These are phyloP conservation scores for Agrypnia vestita DNA, from an alignment of 1,140 invertebrate species.

Conservation along the genomic window DNA sequence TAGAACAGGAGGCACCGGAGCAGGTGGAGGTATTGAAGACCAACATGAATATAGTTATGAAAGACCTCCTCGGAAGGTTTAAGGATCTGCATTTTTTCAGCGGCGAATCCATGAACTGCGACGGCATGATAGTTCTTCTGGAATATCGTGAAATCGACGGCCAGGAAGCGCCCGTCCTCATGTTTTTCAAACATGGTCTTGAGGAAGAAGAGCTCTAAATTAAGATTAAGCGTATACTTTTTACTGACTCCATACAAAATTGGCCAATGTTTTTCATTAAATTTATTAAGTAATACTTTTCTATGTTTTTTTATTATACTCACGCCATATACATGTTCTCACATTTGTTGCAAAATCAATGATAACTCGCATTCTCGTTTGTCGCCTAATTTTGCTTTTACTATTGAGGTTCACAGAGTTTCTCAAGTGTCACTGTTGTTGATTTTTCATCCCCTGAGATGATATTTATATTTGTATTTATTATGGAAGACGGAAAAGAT, in stretches of 20 bases:
- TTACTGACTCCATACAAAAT: constrained; percentile 24
- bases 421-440: not conserved
- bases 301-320: constrained; percentile 46
- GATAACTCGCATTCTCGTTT: constrained; percentile 15
- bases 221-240: constrained; percentile 28
- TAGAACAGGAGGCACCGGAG: constrained; percentile 85
- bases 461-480: constrained; percentile 53
- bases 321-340: not conserved
- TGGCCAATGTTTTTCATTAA: constrained; percentile 37
- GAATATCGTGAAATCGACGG: constrained; percentile 94
- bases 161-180: constrained; percentile 86
- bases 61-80: constrained; percentile 92
- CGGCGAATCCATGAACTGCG: constrained; percentile 95
- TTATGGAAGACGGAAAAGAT: constrained; percentile 56
- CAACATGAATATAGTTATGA: constrained; percentile 96
- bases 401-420: constrained; percentile 27
- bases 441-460: constrained; percentile 36
- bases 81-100: constrained; percentile 96
- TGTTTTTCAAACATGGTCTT: constrained; percentile 97
- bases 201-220: constrained; percentile 94
- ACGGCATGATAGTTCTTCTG: constrained; percentile 93
- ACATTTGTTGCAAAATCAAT: constrained; percentile 36
- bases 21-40: constrained; percentile 92
- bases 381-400: not conserved
- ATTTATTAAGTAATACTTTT: constrained; percentile 48